Conservation (phyloP, 2,888 invertebrate genomes). For the Macaria notata region DNA sequence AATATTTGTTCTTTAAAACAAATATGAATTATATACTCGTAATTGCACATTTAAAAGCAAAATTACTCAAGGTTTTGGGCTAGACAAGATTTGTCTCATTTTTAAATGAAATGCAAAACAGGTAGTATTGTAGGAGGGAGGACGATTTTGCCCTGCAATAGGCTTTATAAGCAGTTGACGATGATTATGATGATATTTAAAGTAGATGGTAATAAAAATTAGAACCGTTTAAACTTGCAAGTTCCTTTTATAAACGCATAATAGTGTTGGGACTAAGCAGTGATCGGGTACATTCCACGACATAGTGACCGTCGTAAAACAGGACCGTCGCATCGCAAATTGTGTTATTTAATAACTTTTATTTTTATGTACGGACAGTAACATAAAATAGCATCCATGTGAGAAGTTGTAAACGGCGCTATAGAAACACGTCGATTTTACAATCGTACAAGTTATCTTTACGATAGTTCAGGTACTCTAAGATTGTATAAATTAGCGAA, state of each 20-base stretch:
- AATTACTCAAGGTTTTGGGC: no score
- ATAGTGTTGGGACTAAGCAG: no score
- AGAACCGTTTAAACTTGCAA: constrained; percentile 15
- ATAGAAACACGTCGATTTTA: constrained; percentile 22
- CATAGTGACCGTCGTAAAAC: constrained; percentile 39
- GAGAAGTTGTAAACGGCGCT: constrained; percentile 31
- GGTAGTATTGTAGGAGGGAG: no score
- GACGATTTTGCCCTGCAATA: no score
- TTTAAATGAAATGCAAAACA: no score
- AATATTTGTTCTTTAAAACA: no score
- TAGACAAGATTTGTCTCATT: no score
- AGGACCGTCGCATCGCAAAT: constrained; percentile 46
- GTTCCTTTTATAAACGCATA: constrained; percentile 18
- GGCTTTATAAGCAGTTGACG: no score
- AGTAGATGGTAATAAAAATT: no score
- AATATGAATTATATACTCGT: no score
- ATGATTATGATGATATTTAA: no score
- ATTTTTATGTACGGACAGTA: constrained; percentile 41
- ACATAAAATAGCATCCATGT: constrained; percentile 44
- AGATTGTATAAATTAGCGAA: constrained; percentile 6
- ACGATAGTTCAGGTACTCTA: constrained; percentile 5
- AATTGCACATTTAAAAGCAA: no score
- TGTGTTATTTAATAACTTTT: constrained; percentile 49
- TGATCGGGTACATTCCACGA: constrained; percentile 15
- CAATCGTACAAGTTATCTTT: constrained; percentile 10